Evolutionary conservation across 2,888 invertebrate genomes (phyloP), one percentile per base, ranked within the genome.

Genomic region (Apoda limacodes): DNA sequence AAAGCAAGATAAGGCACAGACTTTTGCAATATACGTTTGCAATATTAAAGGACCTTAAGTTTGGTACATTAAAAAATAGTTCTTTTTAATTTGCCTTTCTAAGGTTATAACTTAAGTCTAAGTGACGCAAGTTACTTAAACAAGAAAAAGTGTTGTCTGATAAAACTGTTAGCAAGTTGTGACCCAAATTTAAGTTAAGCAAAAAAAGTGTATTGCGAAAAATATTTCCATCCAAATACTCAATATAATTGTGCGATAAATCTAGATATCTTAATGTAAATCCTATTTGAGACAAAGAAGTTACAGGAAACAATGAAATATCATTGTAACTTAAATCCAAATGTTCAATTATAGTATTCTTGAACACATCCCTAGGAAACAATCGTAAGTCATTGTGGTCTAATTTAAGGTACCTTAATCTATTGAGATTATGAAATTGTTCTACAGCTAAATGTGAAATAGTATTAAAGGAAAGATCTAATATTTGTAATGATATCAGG

Each of bases 71-170:
- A 46, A 90, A 87, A 45, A 93, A 89, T 3, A 93, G 82, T 63
- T 93, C 92, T 46, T 89, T 89, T 48, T 90, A 86, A 60, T 90
- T 90, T 9, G 92, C 88, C 38, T 92, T 86, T 13, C 93, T 71
- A 2, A 85, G 81, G 62, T 93, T 93, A 29, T 84, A 82, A 20
- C 90, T 88, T 9, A 93, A 72, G 55, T 93, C 90, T 30, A 93
- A 71, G 33, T 85, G 83, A 39, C 89, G 83, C 28, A 92, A 76
- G 42, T 87, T 85, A 20, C 86, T 84, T 11, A 93, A 71, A 32
- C 88, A 88, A 2, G 87, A 86, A 51, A 93, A 91, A 1, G 92
- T 90, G 55, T 90, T 92, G 55, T 93, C 93, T 0, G 92, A 89
- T 23, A 93, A 69, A 34, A 90, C 89, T 1, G 89, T 89, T 26